Evolutionary conservation across 2,113 vertebrate genomes (phyloP), one percentile per base, ranked within the genome.

Genomic region (Coptodon rendalli): DNA sequence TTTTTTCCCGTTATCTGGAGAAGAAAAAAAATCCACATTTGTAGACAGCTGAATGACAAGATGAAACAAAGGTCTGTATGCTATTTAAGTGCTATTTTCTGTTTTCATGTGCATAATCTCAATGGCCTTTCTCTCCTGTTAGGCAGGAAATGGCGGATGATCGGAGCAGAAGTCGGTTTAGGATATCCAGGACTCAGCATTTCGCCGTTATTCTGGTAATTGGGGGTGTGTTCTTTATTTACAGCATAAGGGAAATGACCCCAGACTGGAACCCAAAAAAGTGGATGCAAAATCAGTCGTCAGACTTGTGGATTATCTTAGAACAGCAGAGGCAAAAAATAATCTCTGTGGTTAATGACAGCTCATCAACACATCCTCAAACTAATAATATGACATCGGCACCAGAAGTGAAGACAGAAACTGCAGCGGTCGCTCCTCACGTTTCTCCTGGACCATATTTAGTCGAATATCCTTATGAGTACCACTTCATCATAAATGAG

Each of bases 401-500:
- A 63, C 5, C 59, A 36, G 59, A 63, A 63, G 31, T 36, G 6
- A 66, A 38, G 16, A 66, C 19, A 38, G 34, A 38, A 38, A 66
- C 61, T 13, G 34, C 61, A 66, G 61, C 1, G 19, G 34, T 38
- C 1, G 4, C 31, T 63, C 9, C 61, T 66, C 11, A 36, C 36
- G 61, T 36, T 66, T 38, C 85, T 16, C 88, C 48, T 2, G 89
- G 85, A 11, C 90, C 76, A 1, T 96, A 95, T 45, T 2, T 76
- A 1, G 94, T 96, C 1, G 91, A 95, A 2, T 96, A 97, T 61
- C 96, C 96, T 0, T 3, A 94, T 4, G 56, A 89, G 0, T 96
- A 97, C 87, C 82, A 76, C 6, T 97, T 95, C 52, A 48, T 94
- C 6, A 85, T 96, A 2, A 96, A 96, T 24, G 86, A 95, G 79